phyloP scores from a whole-genome alignment of 2,797 vertebrate species.

The Triplophysa yarkandensis region DNA sequence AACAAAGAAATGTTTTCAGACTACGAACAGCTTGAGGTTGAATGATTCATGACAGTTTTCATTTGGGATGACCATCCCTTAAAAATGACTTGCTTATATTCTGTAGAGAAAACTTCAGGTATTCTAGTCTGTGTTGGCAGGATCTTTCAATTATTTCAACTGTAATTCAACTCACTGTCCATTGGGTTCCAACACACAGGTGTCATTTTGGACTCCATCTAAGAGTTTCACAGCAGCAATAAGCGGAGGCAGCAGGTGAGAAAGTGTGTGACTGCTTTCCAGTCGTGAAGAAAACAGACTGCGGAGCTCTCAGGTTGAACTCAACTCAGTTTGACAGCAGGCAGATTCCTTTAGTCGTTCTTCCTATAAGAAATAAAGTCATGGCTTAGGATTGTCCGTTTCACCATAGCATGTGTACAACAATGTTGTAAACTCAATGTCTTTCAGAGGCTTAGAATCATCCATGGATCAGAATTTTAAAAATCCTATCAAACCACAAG shows the following conservation, averaged over 20 bases:
- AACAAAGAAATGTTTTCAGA: too few relatives aligned
- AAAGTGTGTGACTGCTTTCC: conserved; percentile 9
- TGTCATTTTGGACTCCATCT: neutral
- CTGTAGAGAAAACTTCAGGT: too few relatives aligned
- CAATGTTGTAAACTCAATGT: neutral
- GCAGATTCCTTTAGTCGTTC: conserved; percentile 17
- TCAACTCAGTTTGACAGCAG: conserved; percentile 6
- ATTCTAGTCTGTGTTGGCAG: neutral
- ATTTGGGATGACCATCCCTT: too few relatives aligned
- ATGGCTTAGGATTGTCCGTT: conserved; percentile 13
- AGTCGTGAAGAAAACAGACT: conserved; percentile 18
- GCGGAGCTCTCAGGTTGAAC: conserved; percentile 16
- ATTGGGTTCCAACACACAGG: conserved; percentile 14
- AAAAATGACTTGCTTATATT: too few relatives aligned
- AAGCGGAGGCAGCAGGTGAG: neutral
- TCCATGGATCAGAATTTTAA: neutral
- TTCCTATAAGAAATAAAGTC: conserved; percentile 15
- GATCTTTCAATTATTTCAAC: neutral
- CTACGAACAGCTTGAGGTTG: too few relatives aligned
- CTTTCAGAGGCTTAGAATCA: conserved; percentile 10
- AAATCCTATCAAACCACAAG: conserved; percentile 11
- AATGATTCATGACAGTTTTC: too few relatives aligned
- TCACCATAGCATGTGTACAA: conserved; percentile 16
- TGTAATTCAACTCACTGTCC: neutral
- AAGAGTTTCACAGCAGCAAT: conserved; percentile 1